Evolutionary conservation across 2,113 vertebrate species (phyloP).

Genomic region (Xenotilapia leptura): DNA sequence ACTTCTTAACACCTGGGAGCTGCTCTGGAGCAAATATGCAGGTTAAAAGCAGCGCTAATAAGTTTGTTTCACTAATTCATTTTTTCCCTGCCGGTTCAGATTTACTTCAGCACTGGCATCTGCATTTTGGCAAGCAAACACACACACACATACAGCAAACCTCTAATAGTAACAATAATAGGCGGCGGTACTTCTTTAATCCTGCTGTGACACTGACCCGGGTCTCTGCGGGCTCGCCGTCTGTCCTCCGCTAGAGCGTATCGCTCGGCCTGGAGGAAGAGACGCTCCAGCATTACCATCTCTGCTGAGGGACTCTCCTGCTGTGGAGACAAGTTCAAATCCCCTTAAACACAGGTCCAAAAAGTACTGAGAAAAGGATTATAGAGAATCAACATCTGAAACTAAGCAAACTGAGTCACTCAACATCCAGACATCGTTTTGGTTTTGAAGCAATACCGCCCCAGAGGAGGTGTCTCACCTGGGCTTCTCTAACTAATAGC

Average conservation of each 20-base stretch:
- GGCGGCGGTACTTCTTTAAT: background rate
- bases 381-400: background rate
- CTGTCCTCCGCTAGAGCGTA: conserved; percentile 67
- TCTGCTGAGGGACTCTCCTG: conserved; percentile 77
- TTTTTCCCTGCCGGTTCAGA: background rate
- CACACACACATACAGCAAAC: background rate
- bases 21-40: background rate
- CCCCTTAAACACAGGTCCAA: background rate
- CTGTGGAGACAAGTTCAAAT: conserved; percentile 34
- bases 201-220: conserved; percentile 56
- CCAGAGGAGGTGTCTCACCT: conserved; percentile 35
- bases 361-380: background rate
- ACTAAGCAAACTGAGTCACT: background rate
- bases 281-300: conserved; percentile 80
- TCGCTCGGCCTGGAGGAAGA: conserved; percentile 79
- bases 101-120: background rate
- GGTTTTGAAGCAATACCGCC: background rate
- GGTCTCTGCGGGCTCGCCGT: conserved; percentile 65
- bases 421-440: background rate
- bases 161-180: background rate
- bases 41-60: background rate
- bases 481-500: conserved; percentile 71
- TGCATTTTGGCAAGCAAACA: background rate
- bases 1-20: conserved; percentile 38
- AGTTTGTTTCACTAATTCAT: background rate